Evolutionary conservation across 2,888 invertebrate species (phyloP), one percentile per base, ranked within the genome.

Genomic region (Microdon myrmicae): DNA sequence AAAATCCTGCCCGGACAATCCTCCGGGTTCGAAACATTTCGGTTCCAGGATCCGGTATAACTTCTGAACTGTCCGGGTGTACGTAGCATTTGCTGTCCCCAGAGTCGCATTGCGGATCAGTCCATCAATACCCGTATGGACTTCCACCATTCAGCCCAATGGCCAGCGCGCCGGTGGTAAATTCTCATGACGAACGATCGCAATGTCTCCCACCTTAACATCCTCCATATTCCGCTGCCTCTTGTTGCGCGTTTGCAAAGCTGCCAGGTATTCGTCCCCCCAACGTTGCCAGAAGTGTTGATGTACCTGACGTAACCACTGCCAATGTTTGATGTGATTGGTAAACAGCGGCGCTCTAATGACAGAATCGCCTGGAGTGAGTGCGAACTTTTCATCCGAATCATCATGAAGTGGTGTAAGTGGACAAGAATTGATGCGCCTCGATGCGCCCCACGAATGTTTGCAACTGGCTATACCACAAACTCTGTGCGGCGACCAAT

Each of bases 161-260:
- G n/a, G n/a, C n/a, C n/a, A 25, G 3, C 38, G 6, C 13, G 70
- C 68, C 5, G 68, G 68, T 4, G 45, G 26, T n/a, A n/a, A n/a
- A 37, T 60, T 64, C 10, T 69, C 67, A 14, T 72, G 68, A 13
- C 56, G 68, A 7, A 73, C 20, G 5, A 73, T 31, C 3, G 72
- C 73, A 6, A 74, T 10, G 9, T 60, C 43, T 19, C 66, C 67
- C 13, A 61, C 3, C n/a, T n/a, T 20, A 4, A 31, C 8, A n/a
- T 43, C 41, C 4, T 13, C 17, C 5, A 9, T 8, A 8, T 34
- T 22, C 7, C 17, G 34, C 22, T 55, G 37, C 59, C 59, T 53
- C 29, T 59, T 59, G 53, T 13, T 25, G 3, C 59, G 14, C 2
- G 26, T 31, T 12, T 59, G 53, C 7, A 53, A 26, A 1, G 31